phyloP scores from a whole-genome alignment of 2,113 vertebrate species.

The Turnix velox region DNA sequence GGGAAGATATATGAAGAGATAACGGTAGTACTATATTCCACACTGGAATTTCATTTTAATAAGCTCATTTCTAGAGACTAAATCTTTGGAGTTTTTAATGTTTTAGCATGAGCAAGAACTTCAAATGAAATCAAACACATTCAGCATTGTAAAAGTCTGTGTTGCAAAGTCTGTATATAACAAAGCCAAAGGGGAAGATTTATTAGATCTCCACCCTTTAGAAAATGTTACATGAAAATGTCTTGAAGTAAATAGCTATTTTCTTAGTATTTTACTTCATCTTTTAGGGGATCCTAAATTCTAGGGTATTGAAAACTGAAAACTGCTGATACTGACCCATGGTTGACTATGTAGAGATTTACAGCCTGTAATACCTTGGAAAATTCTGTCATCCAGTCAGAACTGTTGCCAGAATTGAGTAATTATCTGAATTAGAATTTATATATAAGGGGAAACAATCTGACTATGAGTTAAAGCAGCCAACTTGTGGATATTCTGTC shows the following conservation, averaged over 20 bases:
- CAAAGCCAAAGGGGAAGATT: not conserved
- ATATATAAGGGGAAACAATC: not conserved
- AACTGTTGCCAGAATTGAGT: not conserved
- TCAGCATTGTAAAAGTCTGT: not conserved
- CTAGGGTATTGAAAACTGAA: not conserved
- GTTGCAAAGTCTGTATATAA: not conserved
- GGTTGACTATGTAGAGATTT: not conserved
- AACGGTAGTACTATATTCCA: not conserved
- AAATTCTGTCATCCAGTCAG: not conserved
- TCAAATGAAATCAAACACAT: not conserved
- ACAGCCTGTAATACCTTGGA: not conserved
- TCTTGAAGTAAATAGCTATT: not conserved
- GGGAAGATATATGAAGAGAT: not conserved
- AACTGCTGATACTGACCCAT: not conserved
- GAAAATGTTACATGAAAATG: not conserved
- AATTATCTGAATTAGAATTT: not conserved
- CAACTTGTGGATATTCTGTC: not conserved
- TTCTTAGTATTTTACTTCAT: not conserved
- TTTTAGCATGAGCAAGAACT: not conserved
- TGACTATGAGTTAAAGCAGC: not conserved
- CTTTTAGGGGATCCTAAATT: not conserved
- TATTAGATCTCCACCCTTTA: not conserved
- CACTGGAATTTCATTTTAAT: not conserved
- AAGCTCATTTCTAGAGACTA: not conserved
- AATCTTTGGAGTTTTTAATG: not conserved